These are phyloP conservation scores for Sycophaga agraensis DNA, from an alignment of 1,140 invertebrate species.

Conservation along the genomic window DNA sequence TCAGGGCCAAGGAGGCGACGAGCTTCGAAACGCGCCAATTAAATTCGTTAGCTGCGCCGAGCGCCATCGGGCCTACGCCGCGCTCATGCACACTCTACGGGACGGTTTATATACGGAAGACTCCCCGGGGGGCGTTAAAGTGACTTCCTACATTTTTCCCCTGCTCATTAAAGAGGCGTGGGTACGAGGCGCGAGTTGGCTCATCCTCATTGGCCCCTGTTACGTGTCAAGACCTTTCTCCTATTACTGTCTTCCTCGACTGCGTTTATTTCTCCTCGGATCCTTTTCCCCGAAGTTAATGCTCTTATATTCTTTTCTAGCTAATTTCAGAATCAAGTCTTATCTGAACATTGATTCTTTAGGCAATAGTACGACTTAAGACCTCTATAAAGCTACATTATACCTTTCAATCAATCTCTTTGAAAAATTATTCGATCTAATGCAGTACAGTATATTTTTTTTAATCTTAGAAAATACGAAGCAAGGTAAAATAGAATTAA, in stretches of 20 bases:
- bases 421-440: no score
- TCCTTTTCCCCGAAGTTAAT: not conserved
- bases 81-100: not conserved
- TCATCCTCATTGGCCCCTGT: constrained; percentile 24
- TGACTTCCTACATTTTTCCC: constrained; percentile 21
- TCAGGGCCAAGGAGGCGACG: not conserved
- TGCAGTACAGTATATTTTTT: no score
- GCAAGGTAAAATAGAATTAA: no score
- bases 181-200: constrained; percentile 26
- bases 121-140: constrained; percentile 6
- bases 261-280: not conserved
- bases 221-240: constrained; percentile 28
- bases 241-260: constrained; percentile 27
- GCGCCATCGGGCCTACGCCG: no score
- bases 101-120: no score
- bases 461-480: no score
- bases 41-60: constrained; percentile 1
- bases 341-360: not conserved
- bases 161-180: constrained; percentile 33
- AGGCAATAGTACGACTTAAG: not conserved
- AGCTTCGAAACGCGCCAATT: not conserved
- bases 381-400: not conserved
- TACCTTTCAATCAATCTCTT: not conserved
- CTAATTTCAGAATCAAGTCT: not conserved
- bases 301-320: no score